Conservation (phyloP, 2,888 invertebrate species). For the Zaprionus lineosus region DNA sequence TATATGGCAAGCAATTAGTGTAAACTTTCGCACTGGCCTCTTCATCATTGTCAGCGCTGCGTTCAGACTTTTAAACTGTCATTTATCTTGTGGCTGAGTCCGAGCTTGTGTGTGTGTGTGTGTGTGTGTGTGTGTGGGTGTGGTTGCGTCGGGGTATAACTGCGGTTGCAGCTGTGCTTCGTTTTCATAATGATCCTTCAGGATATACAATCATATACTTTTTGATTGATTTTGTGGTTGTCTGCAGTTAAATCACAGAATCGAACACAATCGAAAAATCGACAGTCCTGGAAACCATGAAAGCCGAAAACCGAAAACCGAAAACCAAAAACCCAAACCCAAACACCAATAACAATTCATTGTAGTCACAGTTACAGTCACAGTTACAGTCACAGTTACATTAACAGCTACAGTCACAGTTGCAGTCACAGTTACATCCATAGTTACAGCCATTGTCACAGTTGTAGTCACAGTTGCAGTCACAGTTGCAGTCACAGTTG, state of each 20-base stretch:
- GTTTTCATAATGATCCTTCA: constrained; percentile 53
- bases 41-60: constrained; percentile 36
- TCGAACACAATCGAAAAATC: constrained; percentile 1
- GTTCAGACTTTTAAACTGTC: constrained; percentile 60
- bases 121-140: too few species aligned
- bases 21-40: constrained; percentile 12
- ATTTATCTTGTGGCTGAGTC: constrained; percentile 51
- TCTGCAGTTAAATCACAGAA: constrained; percentile 23
- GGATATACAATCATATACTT: constrained; percentile 15
- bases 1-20: constrained; percentile 26
- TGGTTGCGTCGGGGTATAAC: not conserved
- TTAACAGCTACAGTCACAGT: too few species aligned
- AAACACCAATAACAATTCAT: constrained; percentile 17
- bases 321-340: not conserved
- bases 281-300: too few species aligned
- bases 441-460: too few species aligned
- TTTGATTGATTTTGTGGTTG: constrained; percentile 71
- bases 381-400: too few species aligned
- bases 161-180: constrained; percentile 41
- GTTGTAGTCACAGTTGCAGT: too few species aligned
- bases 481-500: too few species aligned
- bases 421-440: too few species aligned
- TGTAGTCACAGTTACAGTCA: too few species aligned
- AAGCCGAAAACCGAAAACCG: too few species aligned
- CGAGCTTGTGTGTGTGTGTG: too few species aligned